phyloP scores from a whole-genome alignment of 92 coral and sea anemone species.

The Actinostola sp. region DNA sequence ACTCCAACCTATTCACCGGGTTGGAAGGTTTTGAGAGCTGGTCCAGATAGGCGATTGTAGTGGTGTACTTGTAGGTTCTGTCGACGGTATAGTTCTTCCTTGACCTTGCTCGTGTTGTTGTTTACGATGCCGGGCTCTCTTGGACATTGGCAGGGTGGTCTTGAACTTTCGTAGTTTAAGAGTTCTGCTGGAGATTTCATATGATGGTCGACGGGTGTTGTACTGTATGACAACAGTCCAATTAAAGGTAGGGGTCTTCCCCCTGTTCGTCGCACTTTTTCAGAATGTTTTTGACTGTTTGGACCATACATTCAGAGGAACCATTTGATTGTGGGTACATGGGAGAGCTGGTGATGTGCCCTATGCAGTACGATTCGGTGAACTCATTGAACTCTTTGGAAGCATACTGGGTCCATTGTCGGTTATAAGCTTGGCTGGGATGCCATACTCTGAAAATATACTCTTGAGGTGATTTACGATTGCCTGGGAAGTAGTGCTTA shows the following conservation, averaged over 20 bases:
- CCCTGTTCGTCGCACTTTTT: constrained; percentile 25
- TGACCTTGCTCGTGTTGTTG: constrained; percentile 11
- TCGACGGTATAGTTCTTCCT: constrained; percentile 33
- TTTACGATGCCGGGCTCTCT: constrained; percentile 3
- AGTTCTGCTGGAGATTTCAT: constrained; percentile 53
- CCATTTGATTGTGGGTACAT: constrained; percentile 36
- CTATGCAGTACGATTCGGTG: constrained; percentile 17
- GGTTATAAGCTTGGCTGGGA: constrained; percentile 15
- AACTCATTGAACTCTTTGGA: constrained; percentile 38
- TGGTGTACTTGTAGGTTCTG: constrained; percentile 37
- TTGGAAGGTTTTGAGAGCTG: constrained; percentile 11
- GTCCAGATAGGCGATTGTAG: constrained; percentile 48
- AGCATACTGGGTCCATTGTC: constrained; percentile 47
- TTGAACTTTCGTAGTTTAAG: constrained; percentile 40
- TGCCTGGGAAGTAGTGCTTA: background rate
- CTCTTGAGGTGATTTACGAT: background rate
- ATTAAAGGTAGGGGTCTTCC: constrained; percentile 50
- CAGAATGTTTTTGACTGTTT: constrained; percentile 34
- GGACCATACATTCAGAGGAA: constrained; percentile 19
- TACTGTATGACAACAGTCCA: constrained; percentile 31
- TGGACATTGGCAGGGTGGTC: constrained; percentile 46
- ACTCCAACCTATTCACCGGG: constrained; percentile 36
- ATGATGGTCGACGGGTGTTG: constrained; percentile 27
- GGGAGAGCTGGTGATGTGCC: constrained; percentile 36
- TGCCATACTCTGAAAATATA: constrained; percentile 35